Evolutionary conservation across 2,888 invertebrate genomes (phyloP).

Genomic region (Meiosimyza decipiens): DNA sequence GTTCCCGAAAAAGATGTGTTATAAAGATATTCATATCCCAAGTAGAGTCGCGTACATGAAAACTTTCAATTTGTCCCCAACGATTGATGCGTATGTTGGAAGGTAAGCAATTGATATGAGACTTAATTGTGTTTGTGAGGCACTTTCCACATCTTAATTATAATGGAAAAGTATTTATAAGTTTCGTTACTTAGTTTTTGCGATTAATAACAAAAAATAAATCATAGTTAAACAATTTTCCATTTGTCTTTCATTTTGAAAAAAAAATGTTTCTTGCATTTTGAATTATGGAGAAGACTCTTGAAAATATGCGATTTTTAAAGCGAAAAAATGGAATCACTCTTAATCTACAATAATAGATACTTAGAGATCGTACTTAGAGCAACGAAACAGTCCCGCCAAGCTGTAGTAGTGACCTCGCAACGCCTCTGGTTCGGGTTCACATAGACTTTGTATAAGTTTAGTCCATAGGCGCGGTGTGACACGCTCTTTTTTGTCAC

Average conservation of each 20-base stretch:
- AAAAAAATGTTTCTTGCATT: too few relatives aligned
- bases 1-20: constrained; percentile 77
- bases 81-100: constrained; percentile 78
- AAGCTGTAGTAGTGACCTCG: constrained; percentile 85
- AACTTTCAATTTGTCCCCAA: constrained; percentile 78
- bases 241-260: too few relatives aligned
- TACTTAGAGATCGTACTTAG: constrained; percentile 64
- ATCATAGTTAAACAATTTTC: too few relatives aligned
- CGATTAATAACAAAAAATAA: too few relatives aligned
- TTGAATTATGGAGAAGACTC: too few relatives aligned
- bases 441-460: constrained; percentile 80
- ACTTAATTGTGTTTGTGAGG: constrained; percentile 76
- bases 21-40: constrained; percentile 89
- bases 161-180: not conserved
- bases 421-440: constrained; percentile 79
- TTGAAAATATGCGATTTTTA: too few relatives aligned
- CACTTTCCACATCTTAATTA: constrained; percentile 75
- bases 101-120: constrained; percentile 79
- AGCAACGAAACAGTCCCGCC: constrained; percentile 80
- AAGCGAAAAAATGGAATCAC: not conserved
- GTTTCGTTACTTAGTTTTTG: not conserved
- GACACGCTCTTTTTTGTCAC: constrained; percentile 90
- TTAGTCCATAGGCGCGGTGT: constrained; percentile 87
- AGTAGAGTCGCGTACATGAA: constrained; percentile 77
- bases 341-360: not conserved